These are phyloP conservation scores for Autographa gamma DNA, from an alignment of 2,888 invertebrate species.

Conservation along the genomic window DNA sequence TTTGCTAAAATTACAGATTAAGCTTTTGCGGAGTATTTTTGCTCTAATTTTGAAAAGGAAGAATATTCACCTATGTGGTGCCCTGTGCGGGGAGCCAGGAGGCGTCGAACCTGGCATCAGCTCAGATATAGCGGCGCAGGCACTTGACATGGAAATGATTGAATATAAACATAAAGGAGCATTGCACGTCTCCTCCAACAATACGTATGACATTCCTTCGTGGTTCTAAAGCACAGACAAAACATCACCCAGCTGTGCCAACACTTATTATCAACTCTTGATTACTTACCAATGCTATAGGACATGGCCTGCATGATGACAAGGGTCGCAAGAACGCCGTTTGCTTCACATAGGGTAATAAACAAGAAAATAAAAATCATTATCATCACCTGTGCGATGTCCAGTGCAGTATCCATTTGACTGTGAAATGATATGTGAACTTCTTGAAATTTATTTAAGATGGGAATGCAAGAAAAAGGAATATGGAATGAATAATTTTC, in stretches of 20 bases:
- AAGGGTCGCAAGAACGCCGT: neutral
- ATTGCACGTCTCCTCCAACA: neutral
- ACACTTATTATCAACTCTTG: neutral
- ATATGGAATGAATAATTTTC: neutral
- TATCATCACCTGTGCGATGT: neutral
- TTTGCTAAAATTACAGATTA: neutral
- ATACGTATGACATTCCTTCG: neutral
- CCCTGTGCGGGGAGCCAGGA: constrained; percentile 6
- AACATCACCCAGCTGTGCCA: neutral
- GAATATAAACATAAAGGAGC: constrained; percentile 3
- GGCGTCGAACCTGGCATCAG: constrained; percentile 12
- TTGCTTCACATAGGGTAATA: neutral
- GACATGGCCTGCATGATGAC: neutral
- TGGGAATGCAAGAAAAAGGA: neutral
- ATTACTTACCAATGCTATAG: neutral
- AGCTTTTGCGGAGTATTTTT: neutral
- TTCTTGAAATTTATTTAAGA: neutral
- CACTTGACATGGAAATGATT: constrained; percentile 1
- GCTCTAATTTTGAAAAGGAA: neutral
- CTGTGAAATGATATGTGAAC: neutral
- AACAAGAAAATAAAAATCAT: neutral
- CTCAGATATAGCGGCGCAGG: constrained; percentile 7
- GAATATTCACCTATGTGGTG: constrained; percentile 9
- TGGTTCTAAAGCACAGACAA: neutral
- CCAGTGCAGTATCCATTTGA: neutral